Conservation (phyloP, 2,797 vertebrate genomes). For the Lepus oiostolus region DNA sequence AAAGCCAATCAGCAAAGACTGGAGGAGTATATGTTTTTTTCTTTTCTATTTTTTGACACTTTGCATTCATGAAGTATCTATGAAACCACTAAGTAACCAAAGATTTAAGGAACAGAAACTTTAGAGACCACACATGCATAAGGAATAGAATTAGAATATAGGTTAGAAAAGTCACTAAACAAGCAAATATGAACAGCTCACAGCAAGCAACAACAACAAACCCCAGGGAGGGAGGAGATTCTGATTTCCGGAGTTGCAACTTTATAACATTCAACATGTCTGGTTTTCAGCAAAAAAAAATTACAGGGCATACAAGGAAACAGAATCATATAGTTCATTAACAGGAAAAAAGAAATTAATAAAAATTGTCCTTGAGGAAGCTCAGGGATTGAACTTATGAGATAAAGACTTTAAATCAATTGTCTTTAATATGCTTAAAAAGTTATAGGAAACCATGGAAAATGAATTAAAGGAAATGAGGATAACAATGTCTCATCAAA, state of each 20-base stretch:
- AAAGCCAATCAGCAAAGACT: background rate
- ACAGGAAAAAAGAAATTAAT: background rate
- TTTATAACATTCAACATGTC: background rate
- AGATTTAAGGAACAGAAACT: slow-evolving; percentile 30
- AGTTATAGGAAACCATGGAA: background rate
- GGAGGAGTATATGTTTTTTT: background rate
- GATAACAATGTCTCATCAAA: background rate
- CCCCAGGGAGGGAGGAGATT: background rate
- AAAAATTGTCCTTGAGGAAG: background rate
- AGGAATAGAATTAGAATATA: background rate
- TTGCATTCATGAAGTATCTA: background rate
- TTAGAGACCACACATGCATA: background rate
- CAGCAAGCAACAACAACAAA: slow-evolving; percentile 9
- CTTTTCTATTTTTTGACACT: background rate
- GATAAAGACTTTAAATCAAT: background rate
- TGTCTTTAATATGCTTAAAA: background rate
- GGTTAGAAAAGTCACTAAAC: slow-evolving; percentile 4
- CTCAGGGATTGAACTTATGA: background rate
- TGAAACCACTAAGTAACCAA: background rate
- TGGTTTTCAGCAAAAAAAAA: background rate
- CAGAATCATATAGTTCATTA: background rate
- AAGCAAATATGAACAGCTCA: background rate
- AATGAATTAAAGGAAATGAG: background rate
- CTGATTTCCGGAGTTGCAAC: background rate
- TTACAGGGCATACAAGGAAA: background rate